Evolutionary conservation across 2,113 vertebrate species (phyloP), one percentile per base, ranked within the genome.

Genomic region (Podarcis muralis): DNA sequence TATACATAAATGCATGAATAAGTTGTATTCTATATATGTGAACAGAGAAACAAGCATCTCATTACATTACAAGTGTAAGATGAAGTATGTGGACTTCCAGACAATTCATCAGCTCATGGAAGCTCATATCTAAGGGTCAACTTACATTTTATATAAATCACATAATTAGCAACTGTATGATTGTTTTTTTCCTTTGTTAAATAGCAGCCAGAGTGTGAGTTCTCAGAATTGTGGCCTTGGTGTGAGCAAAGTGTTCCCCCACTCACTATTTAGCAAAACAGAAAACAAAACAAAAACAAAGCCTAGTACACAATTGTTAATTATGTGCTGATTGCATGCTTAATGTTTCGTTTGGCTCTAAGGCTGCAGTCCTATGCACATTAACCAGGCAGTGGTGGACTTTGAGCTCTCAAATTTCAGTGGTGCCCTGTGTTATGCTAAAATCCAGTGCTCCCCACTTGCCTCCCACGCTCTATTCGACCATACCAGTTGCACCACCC

Each of bases 1-100:
- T 93, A 66, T 89, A 77, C 40, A 84, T 71, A 87, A 93, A 91
- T 88, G 74, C 43, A 91, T 91, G 82, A 89, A 62, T 43, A 93
- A 80, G 2, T 15, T 32, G n/a, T 48, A 8, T 65, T 32, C 43
- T 48, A 8, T 65, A 22, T 32, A 40, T 18, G 27, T 53, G 9
- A 32, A 59, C 22, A 69, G 32, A n/a, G 20, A 72, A 59, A 9
- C 35, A 20, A 87, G 32, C 23, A 5, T 37, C 22, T 79, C 59
- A 48, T 78, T 15, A 71, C 6, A 65, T 11, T 6, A 62, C 12
- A 11, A 35, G 7, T 57, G 30, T 27, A 25, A 85, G 53, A 72
- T 84, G 15, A 53, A 84, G 2, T 8, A 3, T 69, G 6, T 69
- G 25, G 68, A 30, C 40, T 43, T 68, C 27, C 35, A 84, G 83